Percentiles rank a stretch among this genome's conserved stretches.
phyloP scores from a whole-genome alignment of 2,888 invertebrate genomes.

The Hypercompe scribonia region DNA sequence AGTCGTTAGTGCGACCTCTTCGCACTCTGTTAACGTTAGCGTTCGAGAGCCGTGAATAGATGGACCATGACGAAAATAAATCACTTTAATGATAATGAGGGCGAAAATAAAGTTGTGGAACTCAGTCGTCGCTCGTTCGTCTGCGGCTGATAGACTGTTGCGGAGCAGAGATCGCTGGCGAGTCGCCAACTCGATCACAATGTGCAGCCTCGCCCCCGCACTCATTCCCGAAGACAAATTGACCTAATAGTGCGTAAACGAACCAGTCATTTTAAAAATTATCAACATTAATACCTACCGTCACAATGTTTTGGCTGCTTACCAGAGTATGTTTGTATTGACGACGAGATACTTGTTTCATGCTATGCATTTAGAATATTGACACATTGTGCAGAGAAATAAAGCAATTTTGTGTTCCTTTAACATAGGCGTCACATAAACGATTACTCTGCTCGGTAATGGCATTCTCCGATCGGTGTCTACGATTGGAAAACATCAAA shows the following conservation, averaged over 20 bases:
- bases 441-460: conserved; percentile 46
- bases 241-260: conserved; percentile 62
- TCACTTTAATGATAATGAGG: conserved; percentile 84
- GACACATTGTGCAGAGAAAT: conserved; percentile 11
- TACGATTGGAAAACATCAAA: conserved; percentile 62
- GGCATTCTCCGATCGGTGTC: conserved; percentile 55
- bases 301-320: conserved; percentile 68
- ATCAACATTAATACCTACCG: conserved; percentile 63
- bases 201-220: conserved; percentile 61
- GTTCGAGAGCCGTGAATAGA: conserved; percentile 68
- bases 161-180: conserved; percentile 67
- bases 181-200: conserved; percentile 76
- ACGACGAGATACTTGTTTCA: conserved; percentile 63
- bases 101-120: conserved; percentile 82
- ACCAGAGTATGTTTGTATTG: conserved; percentile 63
- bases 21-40: conserved; percentile 73
- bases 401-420: conserved; percentile 24
- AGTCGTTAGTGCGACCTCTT: conserved; percentile 79
- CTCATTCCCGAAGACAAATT: conserved; percentile 57
- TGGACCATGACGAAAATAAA: conserved; percentile 78
- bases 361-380: conserved; percentile 19
- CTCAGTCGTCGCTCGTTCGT: conserved; percentile 77
- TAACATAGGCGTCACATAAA: conserved; percentile 46
- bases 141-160: conserved; percentile 73
- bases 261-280: conserved; percentile 56